Evolutionary conservation across 2,113 vertebrate species (phyloP), one percentile per base, ranked within the genome.

Genomic region (Columba livia): DNA sequence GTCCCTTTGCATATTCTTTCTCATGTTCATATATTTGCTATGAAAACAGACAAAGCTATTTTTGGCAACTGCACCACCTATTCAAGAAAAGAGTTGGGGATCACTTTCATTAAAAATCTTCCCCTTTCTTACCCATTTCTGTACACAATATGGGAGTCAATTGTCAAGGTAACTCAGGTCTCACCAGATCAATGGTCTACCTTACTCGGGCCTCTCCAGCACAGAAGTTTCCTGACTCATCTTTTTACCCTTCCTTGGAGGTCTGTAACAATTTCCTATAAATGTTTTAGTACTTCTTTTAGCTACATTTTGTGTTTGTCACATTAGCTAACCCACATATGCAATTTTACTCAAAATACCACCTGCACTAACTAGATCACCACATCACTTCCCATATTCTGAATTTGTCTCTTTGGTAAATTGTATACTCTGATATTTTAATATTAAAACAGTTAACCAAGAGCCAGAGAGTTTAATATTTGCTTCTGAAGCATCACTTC

Each of bases 291-390:
- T 60, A 80, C 72, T 85, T 78, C 26, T 94, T 77, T 94, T 61
- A 85, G 85, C 40, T 88, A 57, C 47, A n/a, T 38, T 74, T 73
- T 89, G 58, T 66, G 26, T 90, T 94, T 90, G 71, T 69, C 67
- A 69, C 66, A 70, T 92, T 83, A 95, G 25, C 60, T 81, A 93
- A 62, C 11, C 20, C 73, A 89, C 67, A 93, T 21, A 87, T 79
- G 51, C 26, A 94, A 90, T 92, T 94, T 91, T 75, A 96, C 64
- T 93, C 57, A 95, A 88, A 90, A 90, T 79, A 71, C 53, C 87
- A 81, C 56, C 80, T 61, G 24, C 18, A 81, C 31, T 73, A 85
- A 88, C 61, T 48, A 79, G 13, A 62, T 73, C 6, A 6, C 53
- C 54, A 80, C 38, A 95, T 73, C 32, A 65, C 60, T 60, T 91